Base-by-base conservation (phyloP, 1,140 invertebrate species). In the Atta colombica region DNA sequence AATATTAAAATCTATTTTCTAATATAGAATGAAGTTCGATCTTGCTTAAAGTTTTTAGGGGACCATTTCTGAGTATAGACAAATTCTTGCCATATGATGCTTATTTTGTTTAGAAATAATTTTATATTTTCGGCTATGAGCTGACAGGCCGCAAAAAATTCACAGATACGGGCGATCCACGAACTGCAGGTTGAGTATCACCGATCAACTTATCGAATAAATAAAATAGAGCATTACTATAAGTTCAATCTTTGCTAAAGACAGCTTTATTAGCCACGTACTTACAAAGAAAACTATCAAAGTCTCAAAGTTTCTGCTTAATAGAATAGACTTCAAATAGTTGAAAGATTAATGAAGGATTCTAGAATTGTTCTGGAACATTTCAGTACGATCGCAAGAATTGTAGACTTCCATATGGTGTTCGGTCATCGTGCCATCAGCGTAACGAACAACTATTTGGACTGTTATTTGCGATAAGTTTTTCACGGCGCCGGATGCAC, bases 401-500 rank as follows among this genome's bases (percentile, higher is more conserved):
- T 61, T 71, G 39, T 31, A 14, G 39, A 84, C 69, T 35, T 75
- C 69, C 69, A 84, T 45, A 49, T 75, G 80, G 55, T 75, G 80
- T 84, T 75, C 28, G 80, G 80, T 84, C 71, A 61, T 18, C 68
- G 68, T 60, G 55, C 68, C 80, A 74, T 82, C 80, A 74, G 39
- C 55, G 69, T 75, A 75, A 84, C 80, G 80, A 84, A 84, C 78
- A 81, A 81, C 69, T 84, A 84, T 84, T 49, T 61, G 25, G 80
- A 75, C 69, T 84, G 80, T 75, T 84, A 84, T 84, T 84, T 84
- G 80, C 69, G 80, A 84, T 61, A 84, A 84, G 80, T 84, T 84
- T 84, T 63, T 75, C 69, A 12, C 55, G 58, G 8, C 14, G 58
- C 58, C 69, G 55, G 58, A 18, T 75, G 80, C 55, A 84, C 69